Percentiles rank a stretch among this genome's conserved stretches.
Conservation (phyloP, 2,888 invertebrate genomes). For the Dione vanillae region DNA sequence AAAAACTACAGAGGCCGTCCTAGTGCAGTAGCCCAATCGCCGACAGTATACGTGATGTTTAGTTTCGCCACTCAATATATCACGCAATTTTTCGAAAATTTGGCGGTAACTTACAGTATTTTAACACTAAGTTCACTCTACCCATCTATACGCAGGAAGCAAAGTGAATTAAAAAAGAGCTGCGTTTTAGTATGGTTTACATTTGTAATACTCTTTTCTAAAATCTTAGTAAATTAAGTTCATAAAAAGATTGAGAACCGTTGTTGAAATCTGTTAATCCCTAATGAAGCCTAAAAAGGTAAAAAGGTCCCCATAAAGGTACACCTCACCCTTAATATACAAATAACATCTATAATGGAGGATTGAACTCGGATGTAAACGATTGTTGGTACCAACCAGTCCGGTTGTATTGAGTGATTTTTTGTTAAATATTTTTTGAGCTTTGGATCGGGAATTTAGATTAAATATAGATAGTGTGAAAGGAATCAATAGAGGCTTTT, state of each 20-base stretch:
- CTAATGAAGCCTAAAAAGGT: constrained; percentile 18
- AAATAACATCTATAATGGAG: constrained; percentile 26
- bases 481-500: constrained; percentile 19
- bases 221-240: constrained; percentile 1
- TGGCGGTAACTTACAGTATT: no score
- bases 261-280: constrained; percentile 10
- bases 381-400: constrained; percentile 58
- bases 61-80: no score
- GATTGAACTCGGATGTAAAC: constrained; percentile 63
- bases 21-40: no score
- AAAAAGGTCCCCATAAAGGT: neutral
- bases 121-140: no score
- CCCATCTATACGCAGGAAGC: no score
- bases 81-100: no score
- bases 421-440: constrained; percentile 33
- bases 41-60: no score
- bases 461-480: constrained; percentile 34
- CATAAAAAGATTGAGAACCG: constrained; percentile 11
- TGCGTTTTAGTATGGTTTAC: neutral
- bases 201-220: neutral
- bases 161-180: neutral
- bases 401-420: constrained; percentile 44
- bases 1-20: neutral
- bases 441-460: constrained; percentile 27
- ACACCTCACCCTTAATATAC: constrained; percentile 12